A percentile compares a stretch with the other conserved stretches of the same genome.
Evolutionary conservation across 2,888 invertebrate species (phyloP).

Genomic region (Aphidius colemani): DNA sequence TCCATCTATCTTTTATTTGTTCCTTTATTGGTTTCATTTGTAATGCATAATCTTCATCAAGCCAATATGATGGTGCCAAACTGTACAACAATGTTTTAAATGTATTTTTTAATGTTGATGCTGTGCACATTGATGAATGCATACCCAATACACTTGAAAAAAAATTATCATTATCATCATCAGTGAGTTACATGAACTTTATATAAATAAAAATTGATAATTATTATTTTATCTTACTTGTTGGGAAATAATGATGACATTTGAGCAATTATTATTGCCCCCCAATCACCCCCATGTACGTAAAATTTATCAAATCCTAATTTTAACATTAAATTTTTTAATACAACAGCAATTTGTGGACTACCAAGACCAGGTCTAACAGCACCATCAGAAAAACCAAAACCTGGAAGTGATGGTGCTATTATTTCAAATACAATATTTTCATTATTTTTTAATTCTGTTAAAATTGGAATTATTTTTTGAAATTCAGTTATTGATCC

Average conservation of each 20-base stretch:
- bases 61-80: slow-evolving; percentile 45
- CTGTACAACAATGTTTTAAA: slow-evolving; percentile 42
- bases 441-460: slow-evolving; percentile 61
- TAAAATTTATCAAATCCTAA: slow-evolving; percentile 71
- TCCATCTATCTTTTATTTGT: slow-evolving; percentile 34
- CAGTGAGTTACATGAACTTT: not conserved
- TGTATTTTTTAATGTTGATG: slow-evolving; percentile 34
- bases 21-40: slow-evolving; percentile 46
- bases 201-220: slow-evolving; percentile 1
- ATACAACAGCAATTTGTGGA: slow-evolving; percentile 65
- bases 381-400: slow-evolving; percentile 64
- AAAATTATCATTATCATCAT: slow-evolving; percentile 1
- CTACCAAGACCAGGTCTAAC: slow-evolving; percentile 68
- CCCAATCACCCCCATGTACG: slow-evolving; percentile 85
- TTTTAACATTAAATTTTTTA: slow-evolving; percentile 73
- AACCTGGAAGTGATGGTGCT: slow-evolving; percentile 60
- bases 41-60: slow-evolving; percentile 42
- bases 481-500: slow-evolving; percentile 86
- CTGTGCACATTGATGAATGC: slow-evolving; percentile 62
- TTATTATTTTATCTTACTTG: slow-evolving; percentile 47
- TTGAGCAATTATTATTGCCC: slow-evolving; percentile 67
- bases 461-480: slow-evolving; percentile 73
- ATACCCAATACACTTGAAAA: slow-evolving; percentile 59
- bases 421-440: slow-evolving; percentile 71
- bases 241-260: slow-evolving; percentile 70